These are phyloP conservation scores for Cerastoderma edule DNA, from an alignment of 2,888 invertebrate genomes.

Conservation along the genomic window DNA sequence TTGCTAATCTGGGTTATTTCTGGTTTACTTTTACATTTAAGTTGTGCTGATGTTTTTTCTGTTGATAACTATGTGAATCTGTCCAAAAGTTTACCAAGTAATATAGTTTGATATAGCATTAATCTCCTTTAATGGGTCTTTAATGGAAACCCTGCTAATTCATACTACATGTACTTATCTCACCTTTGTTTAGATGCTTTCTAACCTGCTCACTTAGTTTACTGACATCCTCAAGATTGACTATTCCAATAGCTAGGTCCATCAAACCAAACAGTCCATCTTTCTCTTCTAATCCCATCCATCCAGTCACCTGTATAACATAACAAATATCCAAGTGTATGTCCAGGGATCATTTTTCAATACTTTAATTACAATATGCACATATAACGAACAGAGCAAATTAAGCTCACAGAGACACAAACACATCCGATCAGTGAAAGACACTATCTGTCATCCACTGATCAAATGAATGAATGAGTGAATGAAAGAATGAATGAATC, in stretches of 20 bases:
- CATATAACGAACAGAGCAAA: neutral
- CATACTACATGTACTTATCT: too few relatives aligned
- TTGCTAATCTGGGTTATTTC: neutral
- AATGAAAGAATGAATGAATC: neutral
- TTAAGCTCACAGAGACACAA: neutral
- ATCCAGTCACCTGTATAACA: conserved; percentile 28
- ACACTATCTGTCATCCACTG: neutral
- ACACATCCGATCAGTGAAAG: neutral
- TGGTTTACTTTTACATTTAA: neutral
- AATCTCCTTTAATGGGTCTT: too few relatives aligned
- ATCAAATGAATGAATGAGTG: neutral
- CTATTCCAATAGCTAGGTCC: conserved; percentile 56
- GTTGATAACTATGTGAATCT: neutral
- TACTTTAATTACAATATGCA: neutral
- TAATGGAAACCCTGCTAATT: too few relatives aligned
- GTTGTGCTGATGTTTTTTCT: neutral
- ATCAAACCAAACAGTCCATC: conserved; percentile 59
- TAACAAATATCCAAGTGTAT: neutral
- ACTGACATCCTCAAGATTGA: conserved; percentile 40
- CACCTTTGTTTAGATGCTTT: conserved; percentile 36
- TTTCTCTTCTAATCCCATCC: conserved; percentile 40
- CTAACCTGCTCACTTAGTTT: conserved; percentile 37
- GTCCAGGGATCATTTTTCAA: neutral
- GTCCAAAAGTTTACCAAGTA: neutral
- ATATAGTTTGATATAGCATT: neutral